phyloP scores from a whole-genome alignment of 2,888 invertebrate genomes.

The Yponomeuta plumbellus region DNA sequence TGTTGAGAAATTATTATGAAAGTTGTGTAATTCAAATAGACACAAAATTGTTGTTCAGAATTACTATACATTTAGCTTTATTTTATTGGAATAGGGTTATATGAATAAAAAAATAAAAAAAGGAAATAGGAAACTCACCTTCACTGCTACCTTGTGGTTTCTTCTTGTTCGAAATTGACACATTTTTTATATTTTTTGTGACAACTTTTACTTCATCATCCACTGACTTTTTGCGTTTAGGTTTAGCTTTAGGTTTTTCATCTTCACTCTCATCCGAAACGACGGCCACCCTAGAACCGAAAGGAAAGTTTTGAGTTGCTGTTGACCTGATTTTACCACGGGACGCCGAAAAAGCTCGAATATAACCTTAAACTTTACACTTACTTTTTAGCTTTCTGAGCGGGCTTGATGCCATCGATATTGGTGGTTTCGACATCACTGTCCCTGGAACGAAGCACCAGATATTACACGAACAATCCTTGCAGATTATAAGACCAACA shows the following conservation, averaged over 20 bases:
- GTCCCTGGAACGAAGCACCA: constrained; percentile 70
- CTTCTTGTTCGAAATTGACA: constrained; percentile 75
- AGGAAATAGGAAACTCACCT: constrained; percentile 35
- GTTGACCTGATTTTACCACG: not conserved
- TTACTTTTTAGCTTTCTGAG: constrained; percentile 64
- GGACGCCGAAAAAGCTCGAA: constrained; percentile 7
- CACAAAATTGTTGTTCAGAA: not conserved
- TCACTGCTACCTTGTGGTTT: constrained; percentile 59
- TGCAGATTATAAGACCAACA: constrained; percentile 37
- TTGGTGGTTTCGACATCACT: constrained; percentile 75
- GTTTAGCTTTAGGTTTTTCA: constrained; percentile 63
- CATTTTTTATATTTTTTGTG: constrained; percentile 76
- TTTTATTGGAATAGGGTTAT: not conserved
- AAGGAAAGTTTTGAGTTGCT: not conserved
- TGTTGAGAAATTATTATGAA: constrained; percentile 26
- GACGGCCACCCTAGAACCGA: constrained; percentile 44
- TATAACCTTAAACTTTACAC: constrained; percentile 57
- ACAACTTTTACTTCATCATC: constrained; percentile 71
- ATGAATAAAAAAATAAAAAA: not conserved
- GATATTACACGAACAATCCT: constrained; percentile 22
- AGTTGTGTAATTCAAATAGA: not conserved
- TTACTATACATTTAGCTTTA: not conserved
- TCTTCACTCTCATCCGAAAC: constrained; percentile 69
- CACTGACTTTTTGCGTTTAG: constrained; percentile 68
- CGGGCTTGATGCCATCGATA: constrained; percentile 56